Base-by-base conservation (phyloP, 1,140 invertebrate genomes). In the Pseudomyrmex cubaensis region DNA sequence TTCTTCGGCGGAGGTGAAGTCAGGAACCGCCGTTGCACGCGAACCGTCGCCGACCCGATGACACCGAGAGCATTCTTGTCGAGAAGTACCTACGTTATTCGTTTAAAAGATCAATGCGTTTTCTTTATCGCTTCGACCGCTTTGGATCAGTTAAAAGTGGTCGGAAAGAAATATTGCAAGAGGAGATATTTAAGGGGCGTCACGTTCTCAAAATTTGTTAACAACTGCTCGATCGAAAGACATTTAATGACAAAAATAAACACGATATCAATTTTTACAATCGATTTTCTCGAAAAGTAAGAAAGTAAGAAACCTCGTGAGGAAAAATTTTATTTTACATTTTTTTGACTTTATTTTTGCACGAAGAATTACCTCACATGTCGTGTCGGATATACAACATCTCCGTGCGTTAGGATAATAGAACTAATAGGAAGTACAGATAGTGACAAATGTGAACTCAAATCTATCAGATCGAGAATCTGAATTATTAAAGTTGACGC, bases 401-500 rank as follows among this genome's bases (percentile, higher is more conserved):
- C 2, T 25, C 2, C 2, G 25, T 25, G 25, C 25, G 25, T 25
- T 25, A 35, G 12, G 12, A 52, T 7, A 13, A 52, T 13, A 8
- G 50, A 5, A 13, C 50, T 7, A 15, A 48, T 13, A 50, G 46
- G 25, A 63, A 59, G 52, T 35, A 22, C 35, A 62, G 59, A 0
- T n/a, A 22, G 25, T n/a, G 62, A 35, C 35, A 72, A 63, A 2
- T 50, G 56, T 17, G 5, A 20, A 1, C 59, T 80, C 61, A 67
- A 12, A 77, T 25, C 52, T 20, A 35, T 72, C 54, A 7, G 54
- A 7, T 59, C 56, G 8, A 4, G 20, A 50, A 4, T 20, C 46
- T 70, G 20, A 80, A 80, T 80, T 72, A 80, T 80, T 72, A 35
- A 72, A 80, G 76, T 70, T 15, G 5, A 15, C 15, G 54, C 12